These are phyloP conservation scores for Numenius arquata DNA, from an alignment of 2,113 vertebrate genomes.

Conservation along the genomic window DNA sequence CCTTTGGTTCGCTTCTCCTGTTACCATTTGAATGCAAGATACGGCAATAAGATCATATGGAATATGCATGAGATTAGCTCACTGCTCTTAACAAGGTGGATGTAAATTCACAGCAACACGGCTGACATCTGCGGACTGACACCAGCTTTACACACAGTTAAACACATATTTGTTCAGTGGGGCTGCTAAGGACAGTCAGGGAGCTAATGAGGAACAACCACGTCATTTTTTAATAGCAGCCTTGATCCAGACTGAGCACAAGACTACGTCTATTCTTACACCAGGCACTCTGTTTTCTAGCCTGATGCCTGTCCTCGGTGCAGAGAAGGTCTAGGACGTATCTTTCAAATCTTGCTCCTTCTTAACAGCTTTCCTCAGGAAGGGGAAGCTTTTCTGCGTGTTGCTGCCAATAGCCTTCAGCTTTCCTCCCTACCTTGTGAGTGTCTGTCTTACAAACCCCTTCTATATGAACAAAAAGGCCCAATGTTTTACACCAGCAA, in stretches of 20 bases:
- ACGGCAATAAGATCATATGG: not conserved
- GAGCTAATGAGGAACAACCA: not conserved
- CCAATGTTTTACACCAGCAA: not conserved
- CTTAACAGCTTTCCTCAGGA: not conserved
- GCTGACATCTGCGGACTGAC: not conserved
- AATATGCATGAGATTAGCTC: not conserved
- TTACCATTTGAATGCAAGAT: not conserved
- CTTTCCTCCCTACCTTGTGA: not conserved
- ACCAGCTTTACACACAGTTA: not conserved
- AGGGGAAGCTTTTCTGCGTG: not conserved
- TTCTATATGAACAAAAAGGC: not conserved
- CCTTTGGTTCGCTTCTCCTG: not conserved
- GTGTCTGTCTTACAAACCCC: not conserved
- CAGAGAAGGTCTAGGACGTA: not conserved
- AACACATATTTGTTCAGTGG: not conserved
- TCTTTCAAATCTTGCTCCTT: not conserved
- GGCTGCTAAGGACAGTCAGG: not conserved
- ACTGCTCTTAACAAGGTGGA: fast-evolving
- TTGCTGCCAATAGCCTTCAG: not conserved
- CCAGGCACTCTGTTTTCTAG: not conserved
- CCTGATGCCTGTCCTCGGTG: not conserved
- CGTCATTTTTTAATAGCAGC: not conserved
- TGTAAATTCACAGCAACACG: not conserved
- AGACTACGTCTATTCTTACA: not conserved
- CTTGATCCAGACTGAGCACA: not conserved